phyloP scores from a whole-genome alignment of 2,888 invertebrate species.

The Macrostomum cliftonense region DNA sequence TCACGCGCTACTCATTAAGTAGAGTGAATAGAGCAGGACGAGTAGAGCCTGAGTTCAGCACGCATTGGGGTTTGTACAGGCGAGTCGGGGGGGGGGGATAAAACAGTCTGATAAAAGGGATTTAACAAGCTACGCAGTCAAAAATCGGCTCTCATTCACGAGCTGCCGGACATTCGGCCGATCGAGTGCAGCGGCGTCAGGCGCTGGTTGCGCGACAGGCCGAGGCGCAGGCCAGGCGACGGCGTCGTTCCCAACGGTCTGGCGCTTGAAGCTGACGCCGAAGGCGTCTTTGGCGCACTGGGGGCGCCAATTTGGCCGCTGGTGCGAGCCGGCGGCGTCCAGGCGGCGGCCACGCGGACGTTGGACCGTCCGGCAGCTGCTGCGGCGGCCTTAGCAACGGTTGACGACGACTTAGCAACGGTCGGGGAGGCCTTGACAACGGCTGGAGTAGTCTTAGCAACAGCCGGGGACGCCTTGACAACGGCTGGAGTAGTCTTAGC shows the following conservation, averaged over 20 bases:
- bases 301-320: conserved; percentile 12
- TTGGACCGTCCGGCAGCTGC: conserved; percentile 13
- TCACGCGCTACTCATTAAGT: too few relatives aligned
- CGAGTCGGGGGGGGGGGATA: too few relatives aligned
- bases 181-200: not conserved
- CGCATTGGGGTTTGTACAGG: too few relatives aligned
- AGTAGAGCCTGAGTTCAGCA: too few relatives aligned
- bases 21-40: too few relatives aligned
- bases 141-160: too few relatives aligned
- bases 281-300: too few relatives aligned
- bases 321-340: conserved; percentile 3
- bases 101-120: too few relatives aligned
- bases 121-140: too few relatives aligned
- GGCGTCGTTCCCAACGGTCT: not conserved
- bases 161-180: not conserved
- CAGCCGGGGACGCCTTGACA: conserved; percentile 14
- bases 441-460: conserved; percentile 13
- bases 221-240: not conserved
- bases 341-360: not conserved
- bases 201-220: not conserved
- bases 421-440: conserved; percentile 29
- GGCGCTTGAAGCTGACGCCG: not conserved
- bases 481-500: too few relatives aligned
- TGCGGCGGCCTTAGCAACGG: conserved; percentile 13
- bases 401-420: conserved; percentile 38